Base-by-base conservation (phyloP, 2,888 invertebrate species). In the Epicampocera succincta region DNA sequence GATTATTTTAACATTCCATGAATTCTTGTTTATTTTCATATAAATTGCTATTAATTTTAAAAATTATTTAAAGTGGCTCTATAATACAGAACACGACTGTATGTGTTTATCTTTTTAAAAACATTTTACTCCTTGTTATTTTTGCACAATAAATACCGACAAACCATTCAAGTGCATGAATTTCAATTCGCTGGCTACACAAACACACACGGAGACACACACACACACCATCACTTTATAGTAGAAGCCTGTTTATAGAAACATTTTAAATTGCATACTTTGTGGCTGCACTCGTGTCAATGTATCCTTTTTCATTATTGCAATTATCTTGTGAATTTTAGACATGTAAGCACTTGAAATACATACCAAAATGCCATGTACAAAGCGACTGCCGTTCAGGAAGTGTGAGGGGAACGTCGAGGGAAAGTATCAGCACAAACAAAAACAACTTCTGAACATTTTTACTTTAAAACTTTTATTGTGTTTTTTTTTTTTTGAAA, bases 271-370 rank as follows among this genome's bases (percentile, higher is more conserved):
- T 76, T 69, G 80, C 78, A 84, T 75, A 81, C 80, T 82, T 83
- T 80, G 82, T 61, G 83, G 83, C 74, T 84, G 80, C 76, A 71
- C 77, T 80, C 76, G 66, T 84, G 84, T 84, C 84, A 84, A 84
- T 83, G 84, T 84, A 81, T 83, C 81, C 83, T 84, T 83, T 82
- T 85, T 84, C 84, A 85, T 85, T 85, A 84, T 83, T 84, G 80
- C 84, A 85, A 85, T 84, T 85, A 85, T 83, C 77, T 77, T 81
- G 79, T 83, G 84, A 80, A 81, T 84, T 84, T 82, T 82, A 78
- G 74, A 71, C 71, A 71, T 74, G 82, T 78, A 78, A 82, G 78
- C 78, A 82, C 78, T 82, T 78, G 44, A 71, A 74, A 71, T 56
- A 66, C 52, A 66, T 52, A 58, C 66, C 58, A 66, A 8, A 72